Base-by-base conservation (phyloP, 2,888 invertebrate species). In the Trachelus troglodyta region DNA sequence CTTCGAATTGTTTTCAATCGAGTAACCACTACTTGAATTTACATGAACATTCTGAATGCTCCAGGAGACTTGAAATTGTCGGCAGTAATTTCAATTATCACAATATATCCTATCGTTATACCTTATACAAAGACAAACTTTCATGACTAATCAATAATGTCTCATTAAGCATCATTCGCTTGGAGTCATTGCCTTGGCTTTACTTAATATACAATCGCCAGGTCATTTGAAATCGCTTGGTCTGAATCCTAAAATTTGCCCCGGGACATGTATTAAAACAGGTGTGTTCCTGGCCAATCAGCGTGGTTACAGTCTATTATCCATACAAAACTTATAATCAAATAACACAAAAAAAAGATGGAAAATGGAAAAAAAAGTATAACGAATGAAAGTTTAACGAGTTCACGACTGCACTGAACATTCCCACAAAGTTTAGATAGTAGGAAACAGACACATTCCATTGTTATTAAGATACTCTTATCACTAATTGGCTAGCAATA, bases 251-350 rank as follows among this genome's bases (percentile, higher is more conserved):
- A 76, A 82, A 77, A 80, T 85, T 84, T 82, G 79, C 84, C 82
- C 83, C 79, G 81, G 77, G 81, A 82, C 83, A 74, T 82, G 83
- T 82, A 83, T 84, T 83, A 85, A 80, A 85, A 81, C 83, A 89
- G 88, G 87, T 88, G 88, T 90, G 90, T 90, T 90, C 89, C 89
- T 90, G 87, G 84, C 89, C 89, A 90, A 89, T 90, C 89, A 89
- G 88, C 89, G 90, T 90, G 90, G 90, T 90, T 90, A 89, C 90
- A 89, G 84, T 87, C 77, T 84, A 85, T 86, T 86, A 84, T 86
- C 81, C 80, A 83, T 78, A 84, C 81, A 80, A 79, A 78, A 83
- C 77, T 77, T 81, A 78, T 76, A 68, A 76, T 34, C 15, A n/a
- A 68, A 71, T 37, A 73, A 31, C 15, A 3, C 11, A 3, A 31